These are phyloP conservation scores for Ischnura elegans DNA, from an alignment of 2,888 invertebrate genomes.

Conservation along the genomic window DNA sequence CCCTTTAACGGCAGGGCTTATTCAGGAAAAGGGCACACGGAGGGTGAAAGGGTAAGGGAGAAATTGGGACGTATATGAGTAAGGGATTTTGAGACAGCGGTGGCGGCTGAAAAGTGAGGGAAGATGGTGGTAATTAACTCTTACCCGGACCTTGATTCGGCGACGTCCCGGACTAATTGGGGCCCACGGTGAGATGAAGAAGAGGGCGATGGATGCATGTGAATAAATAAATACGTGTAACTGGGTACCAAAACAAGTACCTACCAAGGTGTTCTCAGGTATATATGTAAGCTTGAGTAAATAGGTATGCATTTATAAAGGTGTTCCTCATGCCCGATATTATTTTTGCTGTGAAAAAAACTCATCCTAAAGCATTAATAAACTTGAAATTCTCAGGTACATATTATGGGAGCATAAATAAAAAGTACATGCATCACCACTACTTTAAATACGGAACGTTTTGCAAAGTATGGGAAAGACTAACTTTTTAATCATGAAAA, in stretches of 20 bases:
- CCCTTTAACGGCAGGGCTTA: slow-evolving; percentile 10
- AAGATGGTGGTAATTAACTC: slow-evolving; percentile 60
- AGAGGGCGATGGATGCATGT: background rate
- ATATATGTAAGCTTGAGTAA: too few relatives aligned
- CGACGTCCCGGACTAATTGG: slow-evolving; percentile 59
- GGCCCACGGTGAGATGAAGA: background rate
- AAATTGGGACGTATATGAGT: slow-evolving; percentile 56
- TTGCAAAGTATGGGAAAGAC: too few relatives aligned
- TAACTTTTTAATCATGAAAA: too few relatives aligned
- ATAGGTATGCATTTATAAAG: too few relatives aligned
- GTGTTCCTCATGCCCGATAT: too few relatives aligned
- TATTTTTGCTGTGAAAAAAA: too few relatives aligned
- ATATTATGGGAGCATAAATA: too few relatives aligned
- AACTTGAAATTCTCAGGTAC: too few relatives aligned
- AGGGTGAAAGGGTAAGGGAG: background rate
- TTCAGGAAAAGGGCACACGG: background rate
- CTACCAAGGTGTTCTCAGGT: background rate
- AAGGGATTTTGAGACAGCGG: slow-evolving; percentile 10
- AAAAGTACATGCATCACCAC: too few relatives aligned
- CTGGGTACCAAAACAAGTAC: background rate
- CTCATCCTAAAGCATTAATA: too few relatives aligned
- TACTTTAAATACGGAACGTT: too few relatives aligned
- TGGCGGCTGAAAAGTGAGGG: background rate
- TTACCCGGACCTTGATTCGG: slow-evolving; percentile 57
- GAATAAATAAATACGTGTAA: too few relatives aligned